Percentiles rank a stretch among this genome's conserved stretches.
These are phyloP conservation scores for Pogona vitticeps DNA, from an alignment of 2,113 vertebrate species.

Conservation along the genomic window DNA sequence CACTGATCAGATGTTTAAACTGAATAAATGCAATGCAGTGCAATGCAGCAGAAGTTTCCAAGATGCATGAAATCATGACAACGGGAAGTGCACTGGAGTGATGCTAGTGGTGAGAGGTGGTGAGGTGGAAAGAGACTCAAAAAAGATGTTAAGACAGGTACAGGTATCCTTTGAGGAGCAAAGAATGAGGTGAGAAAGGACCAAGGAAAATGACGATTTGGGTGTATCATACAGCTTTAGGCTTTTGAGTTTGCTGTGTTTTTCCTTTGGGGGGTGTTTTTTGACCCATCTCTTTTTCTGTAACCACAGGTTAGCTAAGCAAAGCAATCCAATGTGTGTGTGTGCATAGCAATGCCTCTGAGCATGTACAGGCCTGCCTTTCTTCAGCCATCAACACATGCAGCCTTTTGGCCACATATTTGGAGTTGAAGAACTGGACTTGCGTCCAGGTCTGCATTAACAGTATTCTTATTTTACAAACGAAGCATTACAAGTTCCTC, in stretches of 20 bases:
- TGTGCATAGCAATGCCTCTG: background rate
- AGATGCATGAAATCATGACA: background rate
- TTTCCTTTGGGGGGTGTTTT: background rate
- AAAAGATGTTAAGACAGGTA: background rate
- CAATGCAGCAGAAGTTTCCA: background rate
- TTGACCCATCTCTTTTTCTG: background rate
- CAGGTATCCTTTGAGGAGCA: background rate
- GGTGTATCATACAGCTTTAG: no score
- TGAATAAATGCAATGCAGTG: background rate
- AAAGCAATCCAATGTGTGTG: background rate
- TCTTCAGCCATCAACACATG: background rate
- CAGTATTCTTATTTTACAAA: no score
- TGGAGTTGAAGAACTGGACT: no score
- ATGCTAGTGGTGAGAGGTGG: no score
- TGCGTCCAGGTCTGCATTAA: no score
- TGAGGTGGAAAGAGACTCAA: background rate
- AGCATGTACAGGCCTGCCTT: background rate
- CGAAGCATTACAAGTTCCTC: no score
- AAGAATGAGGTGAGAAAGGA: background rate
- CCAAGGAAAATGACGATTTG: no score
- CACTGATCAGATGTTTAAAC: background rate
- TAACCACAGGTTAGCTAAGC: background rate
- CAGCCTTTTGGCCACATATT: no score
- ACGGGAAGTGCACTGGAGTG: background rate
- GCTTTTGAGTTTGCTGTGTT: background rate